Conservation (phyloP, 1,140 invertebrate species). For the Ephestia elutella region DNA sequence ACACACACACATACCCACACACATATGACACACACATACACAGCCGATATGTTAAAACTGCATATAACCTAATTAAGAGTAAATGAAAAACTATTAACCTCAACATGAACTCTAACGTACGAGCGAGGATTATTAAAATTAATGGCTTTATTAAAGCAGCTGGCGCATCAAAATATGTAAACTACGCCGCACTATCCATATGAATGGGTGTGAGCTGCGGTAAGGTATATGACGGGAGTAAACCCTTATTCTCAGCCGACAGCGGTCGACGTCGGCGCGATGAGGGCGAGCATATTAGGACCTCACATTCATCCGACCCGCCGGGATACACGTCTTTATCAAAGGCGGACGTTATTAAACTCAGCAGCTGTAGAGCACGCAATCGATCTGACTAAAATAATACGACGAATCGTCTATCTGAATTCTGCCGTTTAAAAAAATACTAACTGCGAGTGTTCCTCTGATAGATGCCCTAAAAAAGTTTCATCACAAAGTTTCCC, state of each 20-base stretch:
- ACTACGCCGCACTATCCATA: constrained; percentile 49
- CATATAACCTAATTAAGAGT: constrained; percentile 6
- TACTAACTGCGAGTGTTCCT: no score
- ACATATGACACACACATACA: no score
- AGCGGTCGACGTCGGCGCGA: constrained; percentile 42
- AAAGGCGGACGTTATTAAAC: constrained; percentile 54
- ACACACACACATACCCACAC: no score
- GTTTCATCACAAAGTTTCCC: no score
- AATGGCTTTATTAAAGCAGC: constrained; percentile 46
- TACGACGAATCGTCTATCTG: no score
- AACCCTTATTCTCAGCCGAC: constrained; percentile 49
- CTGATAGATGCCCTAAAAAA: no score
- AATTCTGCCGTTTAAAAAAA: no score
- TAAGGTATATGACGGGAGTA: constrained; percentile 45
- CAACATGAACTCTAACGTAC: constrained; percentile 14
- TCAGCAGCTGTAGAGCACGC: constrained; percentile 38
- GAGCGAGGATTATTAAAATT: constrained; percentile 41
- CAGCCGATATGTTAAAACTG: background rate
- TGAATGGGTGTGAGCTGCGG: constrained; percentile 44
- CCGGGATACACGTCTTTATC: constrained; percentile 52
- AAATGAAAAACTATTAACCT: constrained; percentile 25
- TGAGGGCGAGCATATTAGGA: constrained; percentile 49
- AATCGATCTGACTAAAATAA: constrained; percentile 23
- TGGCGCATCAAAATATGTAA: constrained; percentile 48
- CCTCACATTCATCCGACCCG: constrained; percentile 43